Evolutionary conservation across 2,888 invertebrate species (phyloP), one percentile per base, ranked within the genome.

Genomic region (Mystacides longicornis): DNA sequence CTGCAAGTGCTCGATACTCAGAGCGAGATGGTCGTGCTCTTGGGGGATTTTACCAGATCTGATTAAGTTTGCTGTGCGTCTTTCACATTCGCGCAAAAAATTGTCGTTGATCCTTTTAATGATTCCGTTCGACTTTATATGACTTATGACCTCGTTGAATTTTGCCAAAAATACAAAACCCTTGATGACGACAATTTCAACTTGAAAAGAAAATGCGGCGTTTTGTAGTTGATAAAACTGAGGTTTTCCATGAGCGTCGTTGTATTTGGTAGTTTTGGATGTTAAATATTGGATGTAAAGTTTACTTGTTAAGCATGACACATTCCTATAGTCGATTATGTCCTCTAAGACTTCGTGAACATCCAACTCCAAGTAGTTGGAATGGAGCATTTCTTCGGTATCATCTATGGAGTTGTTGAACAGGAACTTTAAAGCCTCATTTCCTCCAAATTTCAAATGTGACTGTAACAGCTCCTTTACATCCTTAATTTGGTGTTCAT

Each of bases 161-260:
- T 59, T 51, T 2, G 62, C 54, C 18, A 61, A 64, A 11, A 69
- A 61, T 22, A 66, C 68, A 62, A 69, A 69, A 3, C 69, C 69
- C 60, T 68, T 68, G 4, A 64, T 61, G 62, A 67, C 64, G n/a
- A 67, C 55, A 61, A 71, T 66, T 62, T 67, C 67, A 3, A 69
- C 57, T 1, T 68, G 68, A 61, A 65, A 67, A 14, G 64, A 65
- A 3, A 67, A 65, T 1, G 69, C 64, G 19, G 65, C 64, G 2
- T 65, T 57, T 23, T 64, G 61, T 45, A 68, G 63, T 49, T 64
- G 64, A 49, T 65, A 63, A 19, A 67, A 59, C 22, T 64, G 51
- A 1, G 64, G 63, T 3, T 54, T 59, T 18, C 64, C 63, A 21
- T 63, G 62, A 19, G 57, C 23, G 37, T 64, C 62, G n/a, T 64